Evolutionary conservation across 1,140 invertebrate genomes (phyloP).

Genomic region (Drosophila leontia): DNA sequence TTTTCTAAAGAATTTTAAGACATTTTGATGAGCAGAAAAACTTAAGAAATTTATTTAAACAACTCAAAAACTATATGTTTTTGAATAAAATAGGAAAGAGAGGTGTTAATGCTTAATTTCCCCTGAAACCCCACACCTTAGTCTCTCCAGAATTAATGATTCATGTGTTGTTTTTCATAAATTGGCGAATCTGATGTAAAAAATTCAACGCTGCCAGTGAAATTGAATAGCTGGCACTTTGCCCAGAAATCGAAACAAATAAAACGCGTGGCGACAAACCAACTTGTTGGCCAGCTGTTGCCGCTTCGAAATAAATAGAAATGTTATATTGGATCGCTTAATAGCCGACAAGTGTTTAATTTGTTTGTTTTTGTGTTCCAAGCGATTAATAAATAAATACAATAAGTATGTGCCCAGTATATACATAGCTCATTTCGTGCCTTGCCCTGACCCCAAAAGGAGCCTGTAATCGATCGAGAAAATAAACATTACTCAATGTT

Average conservation of each 20-base stretch:
- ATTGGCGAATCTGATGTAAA: conserved; percentile 19
- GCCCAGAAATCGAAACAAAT: conserved; percentile 41
- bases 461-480: conserved; percentile 12
- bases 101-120: background rate
- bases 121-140: background rate
- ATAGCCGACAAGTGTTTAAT: conserved; percentile 59
- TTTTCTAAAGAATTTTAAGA: background rate
- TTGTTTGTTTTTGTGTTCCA: conserved; percentile 42
- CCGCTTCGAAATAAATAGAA: conserved; percentile 43
- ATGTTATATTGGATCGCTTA: conserved; percentile 51
- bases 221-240: conserved; percentile 40
- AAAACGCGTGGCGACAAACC: conserved; percentile 45
- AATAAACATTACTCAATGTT: conserved; percentile 13
- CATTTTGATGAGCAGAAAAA: background rate
- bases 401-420: conserved; percentile 1
- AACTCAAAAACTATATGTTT: background rate
- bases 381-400: conserved; percentile 44
- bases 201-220: conserved; percentile 5
- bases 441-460: conserved; percentile 34
- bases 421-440: conserved; percentile 32
- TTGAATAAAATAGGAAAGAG: no score
- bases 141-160: background rate
- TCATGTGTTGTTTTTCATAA: conserved; percentile 26
- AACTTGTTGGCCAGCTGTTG: conserved; percentile 46
- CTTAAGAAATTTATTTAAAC: background rate